phyloP scores from a whole-genome alignment of 2,113 vertebrate species.

The Dipodomys ordii region DNA sequence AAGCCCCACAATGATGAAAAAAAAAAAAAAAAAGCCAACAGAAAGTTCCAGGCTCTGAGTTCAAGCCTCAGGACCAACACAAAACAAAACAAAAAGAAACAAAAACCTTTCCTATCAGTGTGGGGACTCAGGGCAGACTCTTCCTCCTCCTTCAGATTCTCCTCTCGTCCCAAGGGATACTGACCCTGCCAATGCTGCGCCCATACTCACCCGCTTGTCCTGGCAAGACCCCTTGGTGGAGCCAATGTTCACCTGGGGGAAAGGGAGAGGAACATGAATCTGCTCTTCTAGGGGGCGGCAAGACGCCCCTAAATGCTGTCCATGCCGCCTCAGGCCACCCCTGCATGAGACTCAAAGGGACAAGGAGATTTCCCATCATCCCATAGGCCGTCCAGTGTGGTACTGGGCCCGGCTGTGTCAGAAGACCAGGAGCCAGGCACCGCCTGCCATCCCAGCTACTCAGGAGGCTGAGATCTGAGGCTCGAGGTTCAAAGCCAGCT shows the following conservation, averaged over 20 bases:
- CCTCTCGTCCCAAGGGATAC: neutral
- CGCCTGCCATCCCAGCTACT: too few relatives aligned
- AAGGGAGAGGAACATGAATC: neutral
- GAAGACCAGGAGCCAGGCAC: neutral
- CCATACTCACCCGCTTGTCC: slow-evolving; percentile 70
- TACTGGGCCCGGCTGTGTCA: neutral
- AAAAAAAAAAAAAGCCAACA: too few relatives aligned
- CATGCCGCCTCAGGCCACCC: neutral
- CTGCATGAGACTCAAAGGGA: neutral
- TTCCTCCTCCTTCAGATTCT: neutral
- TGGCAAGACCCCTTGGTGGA: slow-evolving; percentile 62
- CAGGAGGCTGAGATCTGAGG: too few relatives aligned
- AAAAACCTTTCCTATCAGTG: neutral
- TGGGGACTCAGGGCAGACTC: neutral
- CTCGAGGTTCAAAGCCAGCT: too few relatives aligned
- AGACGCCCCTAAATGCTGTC: neutral
- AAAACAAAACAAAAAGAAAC: too few relatives aligned
- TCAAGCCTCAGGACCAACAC: neutral
- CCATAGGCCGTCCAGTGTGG: neutral
- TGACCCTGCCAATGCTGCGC: neutral
- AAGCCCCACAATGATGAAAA: too few relatives aligned
- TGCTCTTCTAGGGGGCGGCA: neutral
- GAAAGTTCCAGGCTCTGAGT: too few relatives aligned
- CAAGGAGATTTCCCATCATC: neutral
- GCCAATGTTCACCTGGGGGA: slow-evolving; percentile 66